Evolutionary conservation across 2,888 invertebrate species (phyloP).

Genomic region (Parnassius apollo): DNA sequence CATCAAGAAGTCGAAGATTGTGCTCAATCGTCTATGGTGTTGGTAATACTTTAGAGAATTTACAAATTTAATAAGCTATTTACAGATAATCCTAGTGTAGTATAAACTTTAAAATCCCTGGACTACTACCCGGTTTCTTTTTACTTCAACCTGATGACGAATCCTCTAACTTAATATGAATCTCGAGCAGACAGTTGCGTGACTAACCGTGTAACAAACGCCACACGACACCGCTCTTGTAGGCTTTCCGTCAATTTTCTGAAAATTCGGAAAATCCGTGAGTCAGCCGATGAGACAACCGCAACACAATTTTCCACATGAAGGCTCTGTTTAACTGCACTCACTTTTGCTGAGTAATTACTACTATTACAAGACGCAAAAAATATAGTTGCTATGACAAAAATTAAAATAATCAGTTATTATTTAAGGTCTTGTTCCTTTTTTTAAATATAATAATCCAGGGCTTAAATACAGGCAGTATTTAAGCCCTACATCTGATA

Average conservation of each 20-base stretch:
- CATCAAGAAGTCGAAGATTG: too few species aligned
- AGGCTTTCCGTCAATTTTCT: slow-evolving; percentile 61
- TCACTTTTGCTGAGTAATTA: slow-evolving; percentile 4
- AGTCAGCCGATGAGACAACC: slow-evolving; percentile 60
- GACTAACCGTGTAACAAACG: slow-evolving; percentile 59
- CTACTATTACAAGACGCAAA: neutral
- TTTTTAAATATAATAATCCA: too few species aligned
- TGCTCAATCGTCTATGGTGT: too few species aligned
- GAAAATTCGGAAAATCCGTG: slow-evolving; percentile 74
- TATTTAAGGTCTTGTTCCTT: too few species aligned
- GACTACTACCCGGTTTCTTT: slow-evolving; percentile 2
- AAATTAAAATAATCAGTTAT: too few species aligned
- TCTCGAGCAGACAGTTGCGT: slow-evolving; percentile 53
- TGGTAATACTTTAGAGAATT: too few species aligned
- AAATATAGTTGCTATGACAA: neutral
- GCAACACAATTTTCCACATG: slow-evolving; percentile 28
- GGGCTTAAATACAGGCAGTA: too few species aligned
- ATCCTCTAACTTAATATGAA: slow-evolving; percentile 22
- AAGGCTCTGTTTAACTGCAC: slow-evolving; percentile 11
- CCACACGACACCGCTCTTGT: slow-evolving; percentile 58
- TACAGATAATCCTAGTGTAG: slow-evolving; percentile 2
- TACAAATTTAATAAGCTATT: neutral
- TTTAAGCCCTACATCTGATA: too few species aligned
- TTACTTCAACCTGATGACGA: slow-evolving; percentile 22
- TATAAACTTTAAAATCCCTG: slow-evolving; percentile 10